Evolutionary conservation across 1,140 invertebrate genomes (phyloP), one percentile per base, ranked within the genome.

Genomic region (Halesus radiatus): DNA sequence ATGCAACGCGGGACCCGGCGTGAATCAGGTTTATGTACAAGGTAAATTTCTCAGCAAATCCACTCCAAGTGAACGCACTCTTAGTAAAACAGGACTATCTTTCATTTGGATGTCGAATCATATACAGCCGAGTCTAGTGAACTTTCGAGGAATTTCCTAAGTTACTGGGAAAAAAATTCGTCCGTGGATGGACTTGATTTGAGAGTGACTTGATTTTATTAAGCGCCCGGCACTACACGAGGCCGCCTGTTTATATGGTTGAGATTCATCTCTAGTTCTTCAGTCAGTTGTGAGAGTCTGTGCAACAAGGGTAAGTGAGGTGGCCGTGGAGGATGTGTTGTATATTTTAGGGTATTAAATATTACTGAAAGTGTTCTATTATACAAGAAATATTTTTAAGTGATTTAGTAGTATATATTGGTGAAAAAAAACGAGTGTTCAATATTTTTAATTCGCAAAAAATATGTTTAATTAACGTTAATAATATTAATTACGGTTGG

Each of bases 221-320:
- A 45, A 75, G 72, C 72, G 54, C 72, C 72, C 72, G 72, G 72
- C 72, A 75, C 72, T 13, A 75, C 72, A 32, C 72, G 22, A 75
- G 18, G 54, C 37, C n/a, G 53, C 37, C 0, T 6, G 72, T 37
- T 75, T 75, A 75, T 75, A 75, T 56, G 56, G 53, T 58, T n/a
- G 23, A 60, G 72, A 75, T 75, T 75, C 72, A 75, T 75, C 54
- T 58, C 53, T 3, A 3, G 0, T 29, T 56, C 72, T 5, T 75
- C 72, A 75, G 72, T 75, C 29, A 20, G 53, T 75, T 75, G 16
- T 75, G n/a, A 58, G 72, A 58, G 32, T 56, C 72, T 56, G 18
- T 32, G 32, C 5, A 56, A 75, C 54, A 58, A 75, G 72, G 72
- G 72, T 75, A 56, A 75, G 72, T 54, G 29, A 75, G 29, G 7